These are phyloP conservation scores for Oceanites oceanicus DNA, from an alignment of 2,113 vertebrate genomes.

Conservation along the genomic window DNA sequence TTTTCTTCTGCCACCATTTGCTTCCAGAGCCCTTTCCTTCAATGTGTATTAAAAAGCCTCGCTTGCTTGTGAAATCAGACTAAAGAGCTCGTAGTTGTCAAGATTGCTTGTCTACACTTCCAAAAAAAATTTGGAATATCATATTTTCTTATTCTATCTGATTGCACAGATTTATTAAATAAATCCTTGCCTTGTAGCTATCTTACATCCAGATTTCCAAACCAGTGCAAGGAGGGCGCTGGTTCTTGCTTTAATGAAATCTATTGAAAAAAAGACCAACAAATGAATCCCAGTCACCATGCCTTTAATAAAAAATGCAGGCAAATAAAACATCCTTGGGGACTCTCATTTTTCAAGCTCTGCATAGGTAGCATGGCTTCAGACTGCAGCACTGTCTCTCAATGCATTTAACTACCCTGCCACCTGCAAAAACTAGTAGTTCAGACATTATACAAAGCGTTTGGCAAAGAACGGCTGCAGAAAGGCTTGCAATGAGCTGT, in stretches of 20 bases:
- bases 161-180: constrained; percentile 37
- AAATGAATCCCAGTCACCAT: background rate
- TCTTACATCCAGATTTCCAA: constrained; percentile 12
- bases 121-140: background rate
- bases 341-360: background rate
- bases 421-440: background rate
- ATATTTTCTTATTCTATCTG: constrained; percentile 35
- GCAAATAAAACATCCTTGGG: background rate
- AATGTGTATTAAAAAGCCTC: background rate
- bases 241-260: background rate
- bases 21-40: constrained; percentile 1
- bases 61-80: background rate
- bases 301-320: constrained; percentile 24
- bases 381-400: background rate
- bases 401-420: background rate
- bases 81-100: background rate
- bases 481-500: background rate
- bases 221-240: background rate
- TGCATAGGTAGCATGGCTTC: background rate
- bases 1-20: background rate
- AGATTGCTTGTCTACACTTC: constrained; percentile 20
- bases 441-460: background rate
- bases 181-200: constrained; percentile 11
- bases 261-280: background rate
- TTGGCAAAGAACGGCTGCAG: background rate